phyloP scores from a whole-genome alignment of 1,140 invertebrate species.

The Chrysoperla carnea region DNA sequence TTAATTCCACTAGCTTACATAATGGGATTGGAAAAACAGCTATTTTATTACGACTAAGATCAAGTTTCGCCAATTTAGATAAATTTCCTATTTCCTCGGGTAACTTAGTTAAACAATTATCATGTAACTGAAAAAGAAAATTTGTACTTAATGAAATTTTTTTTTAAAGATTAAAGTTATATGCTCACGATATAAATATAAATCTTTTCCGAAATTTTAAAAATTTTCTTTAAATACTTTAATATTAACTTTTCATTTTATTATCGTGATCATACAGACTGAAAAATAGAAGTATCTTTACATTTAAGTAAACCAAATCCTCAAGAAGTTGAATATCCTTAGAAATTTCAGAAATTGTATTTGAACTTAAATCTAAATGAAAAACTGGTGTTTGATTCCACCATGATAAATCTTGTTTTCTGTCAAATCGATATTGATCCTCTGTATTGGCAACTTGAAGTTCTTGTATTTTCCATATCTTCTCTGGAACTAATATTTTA shows the following conservation, averaged over 20 bases:
- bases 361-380: constrained; percentile 65
- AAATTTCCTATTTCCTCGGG: constrained; percentile 61
- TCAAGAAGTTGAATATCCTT: constrained; percentile 47
- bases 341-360: constrained; percentile 46
- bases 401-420: constrained; percentile 45
- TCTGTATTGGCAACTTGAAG: constrained; percentile 44
- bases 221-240: constrained; percentile 4
- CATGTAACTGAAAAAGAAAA: constrained; percentile 32
- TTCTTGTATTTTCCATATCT: constrained; percentile 66
- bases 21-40: constrained; percentile 38
- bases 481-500: constrained; percentile 49
- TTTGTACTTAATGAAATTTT: not conserved
- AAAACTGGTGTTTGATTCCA: constrained; percentile 69
- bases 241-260: too few relatives aligned
- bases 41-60: constrained; percentile 64
- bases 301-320: constrained; percentile 51
- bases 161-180: not conserved
- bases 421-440: constrained; percentile 39
- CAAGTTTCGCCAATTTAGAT: constrained; percentile 51
- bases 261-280: constrained; percentile 2
- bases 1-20: constrained; percentile 45
- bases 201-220: not conserved
- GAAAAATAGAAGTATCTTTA: constrained; percentile 22
- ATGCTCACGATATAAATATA: constrained; percentile 2
- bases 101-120: constrained; percentile 52